These are phyloP conservation scores for Brachyhypopomus gauderio DNA, from an alignment of 2,113 vertebrate species.

Conservation along the genomic window DNA sequence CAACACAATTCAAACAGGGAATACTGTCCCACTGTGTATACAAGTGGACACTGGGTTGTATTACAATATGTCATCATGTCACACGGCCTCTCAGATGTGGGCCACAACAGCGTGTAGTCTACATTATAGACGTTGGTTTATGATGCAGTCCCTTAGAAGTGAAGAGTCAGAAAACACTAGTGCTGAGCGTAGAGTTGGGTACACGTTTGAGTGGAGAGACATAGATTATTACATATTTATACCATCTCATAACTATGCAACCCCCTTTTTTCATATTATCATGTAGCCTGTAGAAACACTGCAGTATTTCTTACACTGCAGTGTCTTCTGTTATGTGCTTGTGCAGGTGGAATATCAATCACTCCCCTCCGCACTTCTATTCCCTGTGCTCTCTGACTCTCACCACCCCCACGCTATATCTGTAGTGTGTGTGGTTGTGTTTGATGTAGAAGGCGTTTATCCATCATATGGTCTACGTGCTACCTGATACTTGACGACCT, in stretches of 20 bases:
- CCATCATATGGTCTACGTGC: background rate
- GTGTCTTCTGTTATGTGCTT: background rate
- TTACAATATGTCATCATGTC: background rate
- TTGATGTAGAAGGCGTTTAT: background rate
- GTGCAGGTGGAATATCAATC: conserved; percentile 6
- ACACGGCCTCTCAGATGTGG: background rate
- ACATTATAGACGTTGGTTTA: background rate
- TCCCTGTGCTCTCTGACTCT: background rate
- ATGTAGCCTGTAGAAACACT: background rate
- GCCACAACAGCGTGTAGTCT: background rate
- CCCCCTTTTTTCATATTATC: no score
- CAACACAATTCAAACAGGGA: background rate
- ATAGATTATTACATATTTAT: no score
- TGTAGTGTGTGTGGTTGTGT: background rate
- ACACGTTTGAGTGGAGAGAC: background rate
- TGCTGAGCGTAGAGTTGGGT: background rate
- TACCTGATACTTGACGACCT: conserved; percentile 82
- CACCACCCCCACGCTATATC: no score
- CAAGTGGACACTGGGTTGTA: background rate
- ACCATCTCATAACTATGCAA: no score
- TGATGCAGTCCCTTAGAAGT: background rate
- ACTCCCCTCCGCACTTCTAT: background rate
- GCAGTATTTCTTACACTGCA: background rate
- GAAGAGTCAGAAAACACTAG: background rate
- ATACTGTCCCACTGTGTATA: background rate